phyloP scores from a whole-genome alignment of 2,888 invertebrate genomes.

The Torymus auratus region DNA sequence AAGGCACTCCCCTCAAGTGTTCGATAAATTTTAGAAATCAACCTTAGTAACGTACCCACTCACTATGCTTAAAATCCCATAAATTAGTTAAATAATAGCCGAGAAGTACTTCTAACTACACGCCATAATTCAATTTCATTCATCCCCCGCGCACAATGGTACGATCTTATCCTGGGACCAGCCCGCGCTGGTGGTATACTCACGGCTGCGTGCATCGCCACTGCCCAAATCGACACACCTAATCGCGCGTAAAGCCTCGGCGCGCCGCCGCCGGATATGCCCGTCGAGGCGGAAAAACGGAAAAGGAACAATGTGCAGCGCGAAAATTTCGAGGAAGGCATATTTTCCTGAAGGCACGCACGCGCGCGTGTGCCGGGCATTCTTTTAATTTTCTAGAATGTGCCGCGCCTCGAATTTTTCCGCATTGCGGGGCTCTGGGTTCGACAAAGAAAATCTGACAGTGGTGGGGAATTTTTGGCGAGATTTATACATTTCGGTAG shows the following conservation, averaged over 20 bases:
- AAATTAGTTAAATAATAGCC: background rate
- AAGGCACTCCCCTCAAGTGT: too few species aligned
- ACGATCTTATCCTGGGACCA: slow-evolving; percentile 23
- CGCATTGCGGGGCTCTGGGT: too few species aligned
- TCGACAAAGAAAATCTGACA: too few species aligned
- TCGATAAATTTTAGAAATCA: too few species aligned
- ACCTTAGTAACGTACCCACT: background rate
- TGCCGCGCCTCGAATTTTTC: too few species aligned
- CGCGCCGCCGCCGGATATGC: slow-evolving; percentile 31
- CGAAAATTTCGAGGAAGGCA: slow-evolving; percentile 44
- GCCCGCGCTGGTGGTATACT: background rate
- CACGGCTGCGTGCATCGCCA: too few species aligned
- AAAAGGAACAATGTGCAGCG: slow-evolving; percentile 1
- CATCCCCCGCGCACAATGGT: slow-evolving; percentile 15
- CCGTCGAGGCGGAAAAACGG: slow-evolving; percentile 35
- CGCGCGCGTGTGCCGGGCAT: too few species aligned
- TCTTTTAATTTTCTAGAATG: too few species aligned
- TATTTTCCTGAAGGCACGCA: slow-evolving; percentile 8
- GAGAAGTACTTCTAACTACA: background rate
- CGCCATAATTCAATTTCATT: slow-evolving; percentile 18
- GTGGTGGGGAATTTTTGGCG: too few species aligned
- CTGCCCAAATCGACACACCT: slow-evolving; percentile 41
- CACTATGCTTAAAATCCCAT: background rate
- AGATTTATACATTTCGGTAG: too few species aligned
- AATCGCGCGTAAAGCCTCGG: slow-evolving; percentile 47